These are phyloP conservation scores for Porites divaricata DNA, from an alignment of 92 coral and sea anemone genomes.

Conservation along the genomic window DNA sequence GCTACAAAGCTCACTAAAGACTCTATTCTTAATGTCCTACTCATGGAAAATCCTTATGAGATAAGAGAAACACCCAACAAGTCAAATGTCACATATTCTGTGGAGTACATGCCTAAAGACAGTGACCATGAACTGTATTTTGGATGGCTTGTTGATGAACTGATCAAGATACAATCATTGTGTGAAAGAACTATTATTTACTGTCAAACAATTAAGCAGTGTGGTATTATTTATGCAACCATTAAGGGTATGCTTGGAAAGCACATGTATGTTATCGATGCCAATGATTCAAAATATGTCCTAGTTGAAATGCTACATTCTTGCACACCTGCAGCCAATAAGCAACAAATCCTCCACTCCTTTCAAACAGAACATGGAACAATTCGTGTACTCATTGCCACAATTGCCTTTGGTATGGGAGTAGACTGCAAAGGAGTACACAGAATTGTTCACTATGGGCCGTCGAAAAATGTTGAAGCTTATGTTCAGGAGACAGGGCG, in stretches of 20 bases:
- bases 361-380: conserved; percentile 40
- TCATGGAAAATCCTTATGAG: conserved; percentile 33
- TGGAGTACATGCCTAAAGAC: conserved; percentile 59
- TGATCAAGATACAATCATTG: conserved; percentile 30
- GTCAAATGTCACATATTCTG: conserved; percentile 48
- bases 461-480: conserved; percentile 39
- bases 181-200: conserved; percentile 65
- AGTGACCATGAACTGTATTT: conserved; percentile 52
- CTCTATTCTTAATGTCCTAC: conserved; percentile 32
- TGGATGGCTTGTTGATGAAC: conserved; percentile 63
- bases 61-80: conserved; percentile 66
- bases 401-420: conserved; percentile 68
- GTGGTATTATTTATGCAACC: conserved; percentile 47
- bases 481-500: conserved; percentile 53
- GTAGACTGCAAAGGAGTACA: conserved; percentile 52
- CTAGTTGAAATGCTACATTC: conserved; percentile 48
- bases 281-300: neutral
- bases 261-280: no score
- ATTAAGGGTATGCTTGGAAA: conserved; percentile 22
- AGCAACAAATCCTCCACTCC: conserved; percentile 37
- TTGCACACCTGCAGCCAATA: conserved; percentile 39
- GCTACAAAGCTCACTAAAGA: conserved; percentile 48
- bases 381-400: conserved; percentile 39
- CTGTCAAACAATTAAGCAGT: neutral
- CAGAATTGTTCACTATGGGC: conserved; percentile 47